Evolutionary conservation across 35 echinoderm and acorn worm genomes (phyloP).

Genomic region (Amphiura filiformis): DNA sequence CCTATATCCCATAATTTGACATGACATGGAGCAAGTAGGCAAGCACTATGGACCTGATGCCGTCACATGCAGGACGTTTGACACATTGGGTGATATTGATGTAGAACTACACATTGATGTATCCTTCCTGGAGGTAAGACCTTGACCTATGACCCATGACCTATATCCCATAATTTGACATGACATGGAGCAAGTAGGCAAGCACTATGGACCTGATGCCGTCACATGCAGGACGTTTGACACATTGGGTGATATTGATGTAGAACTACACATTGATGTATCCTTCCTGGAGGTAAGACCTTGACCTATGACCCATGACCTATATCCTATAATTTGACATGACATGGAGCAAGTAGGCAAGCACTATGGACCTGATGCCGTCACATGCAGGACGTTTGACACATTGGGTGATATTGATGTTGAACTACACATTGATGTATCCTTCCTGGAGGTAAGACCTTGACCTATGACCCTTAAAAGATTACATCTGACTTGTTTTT

Average conservation of each 20-base stretch:
- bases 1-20: neutral
- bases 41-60: slow-evolving; percentile 57
- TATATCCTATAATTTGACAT: slow-evolving; percentile 8
- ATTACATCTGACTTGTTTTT: neutral
- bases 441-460: slow-evolving; percentile 50
- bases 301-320: neutral
- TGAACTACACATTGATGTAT: slow-evolving; percentile 55
- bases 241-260: slow-evolving; percentile 53
- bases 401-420: slow-evolving; percentile 57
- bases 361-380: slow-evolving; percentile 46
- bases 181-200: slow-evolving; percentile 86
- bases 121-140: slow-evolving; percentile 49
- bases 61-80: slow-evolving; percentile 57
- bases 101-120: slow-evolving; percentile 59
- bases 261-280: slow-evolving; percentile 55
- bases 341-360: slow-evolving; percentile 90
- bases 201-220: slow-evolving; percentile 53
- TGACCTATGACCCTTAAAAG: neutral
- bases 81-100: slow-evolving; percentile 53
- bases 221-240: slow-evolving; percentile 60
- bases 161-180: neutral
- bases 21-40: slow-evolving; percentile 88
- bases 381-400: slow-evolving; percentile 60
- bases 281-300: slow-evolving; percentile 53
- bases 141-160: neutral